Evolutionary conservation across 2,888 invertebrate species (phyloP).

Genomic region (Deilephila porcellus): DNA sequence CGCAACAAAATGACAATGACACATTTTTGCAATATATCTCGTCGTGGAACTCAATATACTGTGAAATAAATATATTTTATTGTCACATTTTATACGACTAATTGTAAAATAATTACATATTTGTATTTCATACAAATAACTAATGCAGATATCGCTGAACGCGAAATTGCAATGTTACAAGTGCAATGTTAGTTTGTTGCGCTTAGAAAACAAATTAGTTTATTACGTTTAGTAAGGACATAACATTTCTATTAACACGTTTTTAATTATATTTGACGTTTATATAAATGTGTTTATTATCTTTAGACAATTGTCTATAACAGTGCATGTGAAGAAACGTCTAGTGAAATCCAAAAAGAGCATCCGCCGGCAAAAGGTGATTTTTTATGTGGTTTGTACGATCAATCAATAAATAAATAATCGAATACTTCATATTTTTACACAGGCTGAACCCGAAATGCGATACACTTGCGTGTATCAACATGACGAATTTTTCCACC

Average conservation of each 20-base stretch:
- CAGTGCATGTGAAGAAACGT: background rate
- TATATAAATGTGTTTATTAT: background rate
- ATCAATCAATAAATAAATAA: too few relatives aligned
- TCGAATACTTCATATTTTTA: too few relatives aligned
- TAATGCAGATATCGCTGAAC: too few relatives aligned
- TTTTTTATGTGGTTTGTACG: too few relatives aligned
- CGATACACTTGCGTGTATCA: too few relatives aligned
- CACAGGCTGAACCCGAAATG: too few relatives aligned
- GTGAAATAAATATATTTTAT: background rate
- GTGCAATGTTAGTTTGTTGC: background rate
- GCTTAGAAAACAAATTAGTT: background rate
- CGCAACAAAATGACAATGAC: slow-evolving; percentile 53
- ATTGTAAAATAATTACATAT: background rate
- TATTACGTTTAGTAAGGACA: background rate
- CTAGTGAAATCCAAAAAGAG: too few relatives aligned
- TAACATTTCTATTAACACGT: slow-evolving; percentile 1
- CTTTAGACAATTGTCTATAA: background rate
- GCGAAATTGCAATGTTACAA: too few relatives aligned
- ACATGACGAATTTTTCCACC: too few relatives aligned
- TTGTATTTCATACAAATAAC: too few relatives aligned
- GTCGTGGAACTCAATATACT: slow-evolving; percentile 5
- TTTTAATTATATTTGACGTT: background rate
- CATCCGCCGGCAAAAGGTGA: too few relatives aligned
- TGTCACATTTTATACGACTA: background rate
- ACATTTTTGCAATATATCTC: slow-evolving; percentile 49